Conservation (phyloP, 2,888 invertebrate species). For the Agrochola macilenta region DNA sequence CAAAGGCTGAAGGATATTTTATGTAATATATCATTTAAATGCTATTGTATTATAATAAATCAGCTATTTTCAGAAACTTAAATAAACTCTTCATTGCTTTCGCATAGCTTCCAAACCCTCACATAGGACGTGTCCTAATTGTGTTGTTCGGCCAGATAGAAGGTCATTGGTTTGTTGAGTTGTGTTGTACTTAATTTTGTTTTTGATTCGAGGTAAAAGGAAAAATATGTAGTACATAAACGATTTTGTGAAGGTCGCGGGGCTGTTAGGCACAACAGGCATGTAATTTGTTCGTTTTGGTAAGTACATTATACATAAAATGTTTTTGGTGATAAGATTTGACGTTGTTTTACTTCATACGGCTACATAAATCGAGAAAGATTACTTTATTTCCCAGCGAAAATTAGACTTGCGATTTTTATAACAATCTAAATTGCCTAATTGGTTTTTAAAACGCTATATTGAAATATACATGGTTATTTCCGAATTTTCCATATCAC, state of each 20-base stretch:
- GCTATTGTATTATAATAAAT: too few relatives aligned
- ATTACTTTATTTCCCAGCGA: too few relatives aligned
- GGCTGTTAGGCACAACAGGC: background rate
- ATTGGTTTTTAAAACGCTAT: too few relatives aligned
- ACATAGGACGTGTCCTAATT: slow-evolving; percentile 14
- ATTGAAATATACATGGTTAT: background rate
- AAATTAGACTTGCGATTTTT: background rate
- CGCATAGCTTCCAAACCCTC: background rate
- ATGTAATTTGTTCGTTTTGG: background rate
- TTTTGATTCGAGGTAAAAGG: slow-evolving; percentile 25
- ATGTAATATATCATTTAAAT: too few relatives aligned
- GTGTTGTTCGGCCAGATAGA: slow-evolving; percentile 28
- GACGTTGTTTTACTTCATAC: background rate
- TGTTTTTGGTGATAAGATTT: background rate
- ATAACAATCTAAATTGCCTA: too few relatives aligned
- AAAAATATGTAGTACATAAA: slow-evolving; percentile 32
- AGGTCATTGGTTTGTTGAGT: slow-evolving; percentile 45
- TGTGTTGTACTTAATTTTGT: slow-evolving; percentile 49
- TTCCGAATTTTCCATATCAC: background rate
- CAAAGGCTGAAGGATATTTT: too few relatives aligned
- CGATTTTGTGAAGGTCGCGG: background rate
- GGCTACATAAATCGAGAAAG: background rate
- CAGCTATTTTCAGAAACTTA: background rate
- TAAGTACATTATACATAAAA: background rate
- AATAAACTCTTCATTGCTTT: background rate